These are phyloP conservation scores for Diachasmimorpha longicaudata DNA, from an alignment of 1,140 invertebrate species.

Conservation along the genomic window DNA sequence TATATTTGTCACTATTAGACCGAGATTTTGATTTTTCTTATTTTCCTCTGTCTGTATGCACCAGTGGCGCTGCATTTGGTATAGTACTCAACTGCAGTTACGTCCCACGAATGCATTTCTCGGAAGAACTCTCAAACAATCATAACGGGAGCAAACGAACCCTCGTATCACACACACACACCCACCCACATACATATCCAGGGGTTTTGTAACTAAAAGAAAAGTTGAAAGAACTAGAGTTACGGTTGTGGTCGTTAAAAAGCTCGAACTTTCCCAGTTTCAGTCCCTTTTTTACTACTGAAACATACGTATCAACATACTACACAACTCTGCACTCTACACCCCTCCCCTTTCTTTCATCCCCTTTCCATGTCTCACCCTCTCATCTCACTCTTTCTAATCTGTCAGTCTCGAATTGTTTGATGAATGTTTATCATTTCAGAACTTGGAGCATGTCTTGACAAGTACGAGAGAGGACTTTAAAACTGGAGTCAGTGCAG, in stretches of 20 bases:
- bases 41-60: background rate
- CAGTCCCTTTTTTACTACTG: background rate
- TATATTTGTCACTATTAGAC: background rate
- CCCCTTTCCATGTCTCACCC: background rate
- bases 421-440: slow-evolving; percentile 16
- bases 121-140: slow-evolving; percentile 27
- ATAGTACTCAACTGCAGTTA: background rate
- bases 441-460: slow-evolving; percentile 60
- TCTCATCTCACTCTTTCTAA: no score
- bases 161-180: background rate
- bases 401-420: background rate
- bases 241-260: background rate
- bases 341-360: background rate
- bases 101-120: slow-evolving; percentile 29
- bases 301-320: background rate
- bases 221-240: slow-evolving; percentile 1
- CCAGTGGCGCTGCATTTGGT: background rate
- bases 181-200: background rate
- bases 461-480: slow-evolving; percentile 51
- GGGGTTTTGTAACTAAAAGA: background rate
- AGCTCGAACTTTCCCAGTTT: background rate
- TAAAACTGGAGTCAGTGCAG: slow-evolving; percentile 53
- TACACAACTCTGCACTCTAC: background rate
- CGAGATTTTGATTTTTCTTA: background rate
- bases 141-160: slow-evolving; percentile 13